Base-by-base conservation (phyloP, 2,888 invertebrate species). In the Operophtera brumata region DNA sequence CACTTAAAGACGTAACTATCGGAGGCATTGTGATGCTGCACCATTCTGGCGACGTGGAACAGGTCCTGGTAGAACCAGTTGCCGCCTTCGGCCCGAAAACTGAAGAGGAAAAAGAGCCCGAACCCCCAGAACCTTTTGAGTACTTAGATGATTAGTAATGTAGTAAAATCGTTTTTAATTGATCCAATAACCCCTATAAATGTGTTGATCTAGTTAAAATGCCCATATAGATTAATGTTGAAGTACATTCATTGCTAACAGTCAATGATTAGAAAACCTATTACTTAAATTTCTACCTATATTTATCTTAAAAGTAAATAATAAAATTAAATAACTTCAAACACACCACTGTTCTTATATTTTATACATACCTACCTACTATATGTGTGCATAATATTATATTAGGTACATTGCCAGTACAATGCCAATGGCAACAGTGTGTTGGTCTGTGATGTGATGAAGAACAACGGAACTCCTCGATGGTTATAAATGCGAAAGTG, bases 41-140 rank as follows among this genome's bases (percentile, higher is more conserved):
- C 69, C 97, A 98, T 78, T 91, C 93, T 53, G 96, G 96, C 50
- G 94, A 95, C 7, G 93, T 92, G 0, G 94, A 95, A 50, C 97
- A 98, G 78, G 93, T 94, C 55, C 91, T 98, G 42, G 98, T 99
- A 1, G 98, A 98, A 78, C 96, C 97, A 6, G 97, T 98, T 10
- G 96, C 95, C 78, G 96, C 96, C 0, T 96, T 95, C 72, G 97
- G 97, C 0, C 96, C 96, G 2, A 96, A 96, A 79, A 94, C 95
- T 12, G 98, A 98, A 64, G 99, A 99, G 73, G 97, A 97, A 70
- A 97, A 97, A 74, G 99, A 99, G 84, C 98, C 99, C 0, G 97
- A 97, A 73, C 97, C 98, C 39, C 99, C 99, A 75, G 98, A 98
- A 91, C 97, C 99, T 62, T 99, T 99, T 80, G 98, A 98, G 88